A percentile compares a stretch with the other conserved stretches of the same genome.
Conservation (phyloP, 2,888 invertebrate genomes). For the Ceratothoa steindachneri region DNA sequence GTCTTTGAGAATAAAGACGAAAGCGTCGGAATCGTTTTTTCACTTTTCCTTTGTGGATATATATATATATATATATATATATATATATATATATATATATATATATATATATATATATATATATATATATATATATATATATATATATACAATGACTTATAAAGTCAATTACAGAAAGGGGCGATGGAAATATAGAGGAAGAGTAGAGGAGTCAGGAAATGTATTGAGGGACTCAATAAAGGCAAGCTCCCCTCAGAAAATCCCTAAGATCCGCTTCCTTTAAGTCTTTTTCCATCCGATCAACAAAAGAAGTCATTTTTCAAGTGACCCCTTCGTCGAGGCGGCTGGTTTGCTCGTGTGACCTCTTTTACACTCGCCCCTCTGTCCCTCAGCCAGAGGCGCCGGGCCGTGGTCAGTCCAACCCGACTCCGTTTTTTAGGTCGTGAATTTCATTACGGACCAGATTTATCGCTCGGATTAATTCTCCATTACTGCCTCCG, state of each 20-base stretch:
- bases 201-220: background rate
- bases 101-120: constrained; percentile 16
- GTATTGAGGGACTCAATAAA: background rate
- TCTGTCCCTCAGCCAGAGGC: too few relatives aligned
- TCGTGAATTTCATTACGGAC: background rate
- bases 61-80: too few relatives aligned
- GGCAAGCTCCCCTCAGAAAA: background rate
- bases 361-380: too few relatives aligned
- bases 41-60: too few relatives aligned
- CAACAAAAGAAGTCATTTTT: background rate
- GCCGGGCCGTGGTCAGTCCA: too few relatives aligned
- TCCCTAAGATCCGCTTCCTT: background rate
- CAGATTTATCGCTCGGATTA: background rate
- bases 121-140: constrained; percentile 12
- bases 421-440: background rate
- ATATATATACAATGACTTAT: background rate
- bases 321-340: background rate
- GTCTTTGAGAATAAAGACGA: too few relatives aligned
- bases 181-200: background rate
- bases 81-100: constrained; percentile 20
- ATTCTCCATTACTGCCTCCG: background rate
- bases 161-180: background rate
- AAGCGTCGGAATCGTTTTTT: too few relatives aligned
- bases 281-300: background rate
- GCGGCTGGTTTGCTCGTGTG: too few relatives aligned